Evolutionary conservation across 2,797 vertebrate species (phyloP).

Genomic region (Pseudochirops corinnae): DNA sequence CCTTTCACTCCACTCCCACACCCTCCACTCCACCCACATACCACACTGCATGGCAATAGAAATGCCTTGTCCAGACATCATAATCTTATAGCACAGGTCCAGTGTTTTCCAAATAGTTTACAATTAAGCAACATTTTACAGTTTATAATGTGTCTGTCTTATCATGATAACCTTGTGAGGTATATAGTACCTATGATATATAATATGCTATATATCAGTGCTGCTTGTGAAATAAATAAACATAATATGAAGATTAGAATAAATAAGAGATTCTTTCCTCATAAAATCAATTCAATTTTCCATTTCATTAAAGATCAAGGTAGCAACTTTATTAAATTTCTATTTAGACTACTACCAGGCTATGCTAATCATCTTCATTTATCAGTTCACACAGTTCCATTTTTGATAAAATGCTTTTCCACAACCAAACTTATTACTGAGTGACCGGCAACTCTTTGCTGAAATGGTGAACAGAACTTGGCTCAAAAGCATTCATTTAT

Average conservation of each 20-base stretch:
- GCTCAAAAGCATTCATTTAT: neutral
- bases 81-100: neutral
- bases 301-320: slow-evolving; percentile 76
- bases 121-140: neutral
- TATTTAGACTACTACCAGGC: slow-evolving; percentile 67
- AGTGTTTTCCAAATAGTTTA: neutral
- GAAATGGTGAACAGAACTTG: neutral
- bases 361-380: slow-evolving; percentile 69
- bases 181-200: neutral
- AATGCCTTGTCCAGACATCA: neutral
- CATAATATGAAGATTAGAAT: slow-evolving; percentile 79
- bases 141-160: neutral
- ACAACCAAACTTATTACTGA: slow-evolving; percentile 56
- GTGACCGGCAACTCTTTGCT: neutral
- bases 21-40: neutral
- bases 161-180: neutral
- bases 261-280: slow-evolving; percentile 80
- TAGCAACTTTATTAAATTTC: slow-evolving; percentile 59
- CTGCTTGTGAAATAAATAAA: slow-evolving; percentile 71
- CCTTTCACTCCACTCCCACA: neutral
- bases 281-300: slow-evolving; percentile 75
- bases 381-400: slow-evolving; percentile 74
- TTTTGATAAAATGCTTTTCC: slow-evolving; percentile 72
- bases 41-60: neutral
- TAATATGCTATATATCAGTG: slow-evolving; percentile 45